Percentiles rank a stretch among this genome's conserved stretches.
These are phyloP conservation scores for Mirza zaza DNA, from an alignment of 2,113 vertebrate genomes.

Conservation along the genomic window DNA sequence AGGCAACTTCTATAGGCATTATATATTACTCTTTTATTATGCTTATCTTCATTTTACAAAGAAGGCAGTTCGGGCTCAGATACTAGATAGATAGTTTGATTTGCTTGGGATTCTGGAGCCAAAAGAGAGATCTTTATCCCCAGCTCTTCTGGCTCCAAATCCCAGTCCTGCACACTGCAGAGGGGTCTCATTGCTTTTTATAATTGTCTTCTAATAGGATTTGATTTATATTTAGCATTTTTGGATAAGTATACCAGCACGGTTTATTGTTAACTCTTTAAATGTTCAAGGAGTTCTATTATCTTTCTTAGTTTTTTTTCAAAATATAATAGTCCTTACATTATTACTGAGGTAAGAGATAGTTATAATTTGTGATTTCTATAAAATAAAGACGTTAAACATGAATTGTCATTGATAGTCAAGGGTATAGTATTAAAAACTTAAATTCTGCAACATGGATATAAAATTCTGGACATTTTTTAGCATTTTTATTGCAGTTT, in stretches of 20 bases:
- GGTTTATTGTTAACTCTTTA: background rate
- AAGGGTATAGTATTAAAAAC: background rate
- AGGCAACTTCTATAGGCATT: background rate
- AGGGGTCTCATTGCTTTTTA: background rate
- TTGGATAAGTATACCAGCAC: background rate
- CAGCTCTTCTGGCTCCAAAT: background rate
- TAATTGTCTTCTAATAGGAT: background rate
- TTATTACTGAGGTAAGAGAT: background rate
- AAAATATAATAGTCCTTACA: background rate
- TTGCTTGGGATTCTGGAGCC: constrained; percentile 30
- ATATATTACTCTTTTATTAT: background rate
- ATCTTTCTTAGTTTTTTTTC: constrained; percentile 46
- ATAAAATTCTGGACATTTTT: background rate
- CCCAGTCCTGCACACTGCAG: background rate
- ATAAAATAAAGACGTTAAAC: constrained; percentile 31
- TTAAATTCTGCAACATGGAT: constrained; percentile 7
- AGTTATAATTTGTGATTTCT: background rate
- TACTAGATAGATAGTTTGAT: background rate
- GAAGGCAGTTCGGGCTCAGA: background rate
- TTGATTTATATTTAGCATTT: background rate
- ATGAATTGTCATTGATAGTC: constrained; percentile 3
- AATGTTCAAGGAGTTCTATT: background rate
- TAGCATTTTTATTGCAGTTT: background rate
- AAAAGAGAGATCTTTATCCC: background rate
- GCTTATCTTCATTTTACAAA: background rate